phyloP scores from a whole-genome alignment of 2,888 invertebrate species.

The Phragmatobia fuliginosa region DNA sequence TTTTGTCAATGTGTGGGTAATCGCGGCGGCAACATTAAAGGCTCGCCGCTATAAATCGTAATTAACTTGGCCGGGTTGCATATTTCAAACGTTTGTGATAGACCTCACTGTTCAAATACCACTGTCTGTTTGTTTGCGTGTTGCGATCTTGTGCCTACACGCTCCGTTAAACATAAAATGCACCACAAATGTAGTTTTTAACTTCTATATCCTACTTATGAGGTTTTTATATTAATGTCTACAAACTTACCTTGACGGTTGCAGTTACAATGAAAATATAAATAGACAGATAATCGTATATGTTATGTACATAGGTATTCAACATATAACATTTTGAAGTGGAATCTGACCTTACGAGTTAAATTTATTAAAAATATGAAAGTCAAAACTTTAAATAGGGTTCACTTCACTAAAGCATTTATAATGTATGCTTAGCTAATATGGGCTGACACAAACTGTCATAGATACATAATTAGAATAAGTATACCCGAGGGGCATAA shows the following conservation, averaged over 20 bases:
- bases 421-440: neutral
- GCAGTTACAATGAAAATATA: neutral
- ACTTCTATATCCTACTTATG: neutral
- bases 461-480: neutral
- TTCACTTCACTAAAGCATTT: neutral
- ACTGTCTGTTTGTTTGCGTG: neutral
- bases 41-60: conserved; percentile 7
- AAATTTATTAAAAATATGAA: neutral
- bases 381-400: neutral
- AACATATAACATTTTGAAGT: neutral
- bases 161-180: neutral
- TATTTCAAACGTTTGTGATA: conserved; percentile 6
- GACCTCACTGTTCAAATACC: neutral
- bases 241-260: neutral
- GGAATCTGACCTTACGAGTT: neutral
- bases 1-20: neutral
- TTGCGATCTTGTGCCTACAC: neutral
- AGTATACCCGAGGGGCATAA: neutral
- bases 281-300: neutral
- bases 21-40: conserved; percentile 11
- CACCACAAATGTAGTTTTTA: neutral
- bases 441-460: neutral
- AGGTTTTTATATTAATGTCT: neutral
- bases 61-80: conserved; percentile 12
- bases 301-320: neutral